Evolutionary conservation across 2,888 invertebrate species (phyloP), one percentile per base, ranked within the genome.

Genomic region (Cyclophora albipunctata): DNA sequence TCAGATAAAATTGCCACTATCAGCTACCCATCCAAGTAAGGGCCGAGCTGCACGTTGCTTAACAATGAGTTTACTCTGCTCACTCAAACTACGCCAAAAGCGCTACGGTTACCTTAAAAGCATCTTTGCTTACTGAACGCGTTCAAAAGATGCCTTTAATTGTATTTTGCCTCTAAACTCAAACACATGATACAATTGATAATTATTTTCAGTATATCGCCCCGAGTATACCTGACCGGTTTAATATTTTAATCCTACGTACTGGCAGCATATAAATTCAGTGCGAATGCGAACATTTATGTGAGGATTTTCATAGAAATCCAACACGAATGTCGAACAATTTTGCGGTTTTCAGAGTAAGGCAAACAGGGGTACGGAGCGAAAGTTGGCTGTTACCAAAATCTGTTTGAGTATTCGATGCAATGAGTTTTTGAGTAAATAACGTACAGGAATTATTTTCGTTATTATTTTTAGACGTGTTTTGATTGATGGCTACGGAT

Each of bases 201-300:
- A 20, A 20, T 20, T 20, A 20, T 20, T 20, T 20, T 20, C 20
- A 20, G 20, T 37, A 43, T 43, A 43, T 43, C 20, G 34, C 34
- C 6, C 2, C 43, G 33, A 43, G 20, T 20, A 57, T 54, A 58
- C 57, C 55, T 58, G 57, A 58, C 59, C 61, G 55, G 57, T 60
- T 61, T 60, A 53, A 59, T 53, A 58, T 54, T 58, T 58, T 62
- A 63, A 63, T 63, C 57, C 56, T 48, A 46, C 20, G 50, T 48
- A 53, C 34, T 48, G 54, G 42, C 37, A 56, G 55, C 54, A 47
- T 55, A 65, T 63, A 63, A 62, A 62, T 63, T 58, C 51, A 45
- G 52, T 58, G 58, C 49, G 59, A 49, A 53, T 51, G 45, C 54
- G 51, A 59, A 58, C 53, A 52, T 50, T 55, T 46, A 51, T 52